A percentile compares a stretch with the other conserved stretches of the same genome.
These are phyloP conservation scores for Trichomalopsis sarcophagae DNA, from an alignment of 1,140 invertebrate species.

Conservation along the genomic window DNA sequence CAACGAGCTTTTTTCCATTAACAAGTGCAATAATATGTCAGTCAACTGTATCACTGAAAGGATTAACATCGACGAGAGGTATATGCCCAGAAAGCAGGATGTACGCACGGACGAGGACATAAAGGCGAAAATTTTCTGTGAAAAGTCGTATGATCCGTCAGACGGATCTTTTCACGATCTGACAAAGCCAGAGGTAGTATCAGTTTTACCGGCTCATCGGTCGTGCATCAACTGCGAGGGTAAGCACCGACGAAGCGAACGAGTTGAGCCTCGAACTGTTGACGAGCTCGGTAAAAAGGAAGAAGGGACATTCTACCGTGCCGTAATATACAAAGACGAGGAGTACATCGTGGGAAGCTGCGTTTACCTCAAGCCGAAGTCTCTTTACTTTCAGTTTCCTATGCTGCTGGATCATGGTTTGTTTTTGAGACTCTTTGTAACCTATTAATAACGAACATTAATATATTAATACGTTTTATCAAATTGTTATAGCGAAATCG, in stretches of 20 bases:
- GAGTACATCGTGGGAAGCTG: constrained; percentile 82
- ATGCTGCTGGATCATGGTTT: constrained; percentile 66
- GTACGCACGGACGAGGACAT: background rate
- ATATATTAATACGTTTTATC: background rate
- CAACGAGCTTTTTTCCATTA: constrained; percentile 84
- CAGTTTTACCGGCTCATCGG: background rate
- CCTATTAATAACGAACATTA: background rate
- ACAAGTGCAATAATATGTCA: constrained; percentile 83
- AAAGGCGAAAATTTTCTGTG: background rate
- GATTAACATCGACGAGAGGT: constrained; percentile 65
- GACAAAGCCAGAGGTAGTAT: background rate
- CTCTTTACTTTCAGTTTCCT: constrained; percentile 79
- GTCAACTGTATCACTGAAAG: constrained; percentile 77
- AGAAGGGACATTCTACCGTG: constrained; percentile 57
- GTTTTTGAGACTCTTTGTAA: background rate
- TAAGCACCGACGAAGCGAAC: background rate
- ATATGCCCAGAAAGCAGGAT: constrained; percentile 65
- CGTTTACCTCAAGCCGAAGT: constrained; percentile 83
- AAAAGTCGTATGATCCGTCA: constrained; percentile 28
- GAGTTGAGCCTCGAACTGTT: background rate
- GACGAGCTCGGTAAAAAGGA: constrained; percentile 53
- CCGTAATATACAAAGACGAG: constrained; percentile 70
- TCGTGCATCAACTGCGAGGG: constrained; percentile 8
- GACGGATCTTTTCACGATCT: constrained; percentile 21
- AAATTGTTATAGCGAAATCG: background rate